Percentiles rank a stretch among this genome's conserved stretches.
phyloP scores from a whole-genome alignment of 2,113 vertebrate genomes.

The Pionites leucogaster region DNA sequence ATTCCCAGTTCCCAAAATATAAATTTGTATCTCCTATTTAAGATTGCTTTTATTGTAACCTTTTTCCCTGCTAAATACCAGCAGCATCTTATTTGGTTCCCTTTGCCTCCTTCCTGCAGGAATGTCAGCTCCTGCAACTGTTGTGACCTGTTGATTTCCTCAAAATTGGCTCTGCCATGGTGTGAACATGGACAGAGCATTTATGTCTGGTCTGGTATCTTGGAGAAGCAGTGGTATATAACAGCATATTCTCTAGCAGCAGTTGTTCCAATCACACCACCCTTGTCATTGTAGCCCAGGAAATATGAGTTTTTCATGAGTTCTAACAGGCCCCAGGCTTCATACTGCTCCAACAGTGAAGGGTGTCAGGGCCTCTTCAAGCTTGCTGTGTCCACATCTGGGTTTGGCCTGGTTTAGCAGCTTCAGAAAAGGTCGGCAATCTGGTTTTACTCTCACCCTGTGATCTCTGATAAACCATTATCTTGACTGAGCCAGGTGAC shows the following conservation, averaged over 20 bases:
- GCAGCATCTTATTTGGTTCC: background rate
- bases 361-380: background rate
- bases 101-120: background rate
- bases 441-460: background rate
- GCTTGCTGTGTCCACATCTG: background rate
- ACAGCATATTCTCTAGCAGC: background rate
- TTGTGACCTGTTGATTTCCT: background rate
- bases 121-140: background rate
- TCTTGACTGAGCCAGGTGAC: background rate
- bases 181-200: background rate
- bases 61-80: background rate
- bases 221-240: background rate
- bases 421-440: background rate
- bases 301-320: background rate
- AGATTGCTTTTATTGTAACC: background rate
- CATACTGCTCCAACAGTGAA: background rate
- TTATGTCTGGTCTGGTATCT: background rate
- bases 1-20: background rate
- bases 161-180: background rate
- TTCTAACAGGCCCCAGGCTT: background rate
- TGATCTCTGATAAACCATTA: rapidly evolving
- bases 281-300: background rate
- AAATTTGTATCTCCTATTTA: background rate
- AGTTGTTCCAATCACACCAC: background rate
- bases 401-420: background rate